Evolutionary conservation across 2,797 vertebrate genomes (phyloP).

Genomic region (Zalophus californianus): DNA sequence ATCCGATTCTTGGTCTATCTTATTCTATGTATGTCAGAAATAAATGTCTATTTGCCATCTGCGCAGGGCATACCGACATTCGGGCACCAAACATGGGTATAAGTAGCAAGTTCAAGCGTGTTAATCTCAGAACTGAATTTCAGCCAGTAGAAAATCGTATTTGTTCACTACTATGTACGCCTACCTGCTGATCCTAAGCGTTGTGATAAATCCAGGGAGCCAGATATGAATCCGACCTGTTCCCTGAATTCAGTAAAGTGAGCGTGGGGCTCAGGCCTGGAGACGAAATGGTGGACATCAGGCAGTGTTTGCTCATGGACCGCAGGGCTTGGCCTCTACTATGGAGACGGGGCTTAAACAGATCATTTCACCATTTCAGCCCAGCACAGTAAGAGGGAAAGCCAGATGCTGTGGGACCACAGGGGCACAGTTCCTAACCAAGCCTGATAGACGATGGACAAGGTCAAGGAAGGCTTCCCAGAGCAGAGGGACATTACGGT

Average conservation of each 20-base stretch:
- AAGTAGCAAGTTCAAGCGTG: not conserved
- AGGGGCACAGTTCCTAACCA: not conserved
- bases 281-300: not conserved
- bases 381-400: not conserved
- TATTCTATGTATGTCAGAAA: not conserved
- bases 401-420: not conserved
- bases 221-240: not conserved
- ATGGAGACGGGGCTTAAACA: not conserved
- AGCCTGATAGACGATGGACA: not conserved
- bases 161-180: not conserved
- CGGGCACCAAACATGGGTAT: not conserved
- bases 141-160: not conserved
- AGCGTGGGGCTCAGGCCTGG: not conserved
- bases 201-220: not conserved
- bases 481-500: not conserved
- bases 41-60: not conserved
- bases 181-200: not conserved
- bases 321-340: not conserved
- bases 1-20: not conserved
- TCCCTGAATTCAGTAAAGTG: not conserved
- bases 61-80: not conserved
- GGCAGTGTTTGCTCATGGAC: not conserved
- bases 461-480: not conserved
- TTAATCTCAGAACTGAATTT: constrained; percentile 28
- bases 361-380: not conserved